Evolutionary conservation across 1,140 invertebrate genomes (phyloP), one percentile per base, ranked within the genome.

Genomic region (Heliconius congener): DNA sequence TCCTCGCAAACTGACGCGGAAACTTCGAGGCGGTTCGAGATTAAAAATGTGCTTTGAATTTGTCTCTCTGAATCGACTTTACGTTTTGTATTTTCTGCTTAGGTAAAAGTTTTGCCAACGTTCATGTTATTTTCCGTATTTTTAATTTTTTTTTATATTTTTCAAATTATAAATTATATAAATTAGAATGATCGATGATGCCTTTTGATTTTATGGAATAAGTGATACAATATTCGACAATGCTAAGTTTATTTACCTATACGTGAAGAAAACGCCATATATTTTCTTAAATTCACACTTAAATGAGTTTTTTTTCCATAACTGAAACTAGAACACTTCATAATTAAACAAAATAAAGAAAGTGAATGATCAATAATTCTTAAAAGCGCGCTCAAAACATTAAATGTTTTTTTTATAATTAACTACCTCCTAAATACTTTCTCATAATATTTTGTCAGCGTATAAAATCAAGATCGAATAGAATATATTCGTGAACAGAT

Each of bases 1-100:
- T 77, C 76, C 78, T 82, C 52, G 71, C 70, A 70, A 71, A 82
- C 23, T 74, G 73, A 75, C 73, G 80, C 23, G 70, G 76, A 78
- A 76, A 66, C 72, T 74, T 39, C 71, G 42, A 74, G 72, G 42
- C 57, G 77, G 42, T 70, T 78, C 46, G 18, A 46, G 39, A 74
- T 70, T 66, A 74, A 74, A 78, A 78, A 78, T 60, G 55, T 46
- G 37, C 39, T 39, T 74, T 30, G 37, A 52, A 78, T 77, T 66
- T 2, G 30, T 30, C 60, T 16, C 72, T 73, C 55, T 78, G 76
- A 42, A 78, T 34, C 55, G 16, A 78, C 55, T 71, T 55, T 78
- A 70, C 4, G 60, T 50, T 76, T 23, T 16, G 23, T 4, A 5
- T 76, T 50, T 71, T 16, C 27, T 19, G 3, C 34, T 37, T 37